These are phyloP conservation scores for Aspidapion aeneum DNA, from an alignment of 2,888 invertebrate species.

Conservation along the genomic window DNA sequence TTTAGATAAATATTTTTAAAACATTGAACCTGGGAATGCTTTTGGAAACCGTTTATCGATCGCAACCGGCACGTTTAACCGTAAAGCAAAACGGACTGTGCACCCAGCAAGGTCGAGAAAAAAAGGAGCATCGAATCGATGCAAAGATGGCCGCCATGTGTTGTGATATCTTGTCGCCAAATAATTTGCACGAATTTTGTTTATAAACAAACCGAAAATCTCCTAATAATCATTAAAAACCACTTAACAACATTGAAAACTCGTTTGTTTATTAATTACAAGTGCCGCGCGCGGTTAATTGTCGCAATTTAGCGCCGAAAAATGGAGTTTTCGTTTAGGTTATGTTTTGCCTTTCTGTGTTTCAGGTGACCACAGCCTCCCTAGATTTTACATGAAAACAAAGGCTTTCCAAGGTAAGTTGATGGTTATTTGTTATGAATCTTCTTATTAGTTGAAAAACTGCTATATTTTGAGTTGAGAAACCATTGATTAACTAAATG, in stretches of 20 bases:
- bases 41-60: too few species aligned
- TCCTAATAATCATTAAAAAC: background rate
- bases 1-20: too few species aligned
- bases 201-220: slow-evolving; percentile 40
- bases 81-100: slow-evolving; percentile 20
- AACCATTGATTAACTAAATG: background rate
- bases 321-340: slow-evolving; percentile 38
- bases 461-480: background rate
- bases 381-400: too few species aligned
- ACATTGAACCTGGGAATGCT: too few species aligned
- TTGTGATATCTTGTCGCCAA: slow-evolving; percentile 43
- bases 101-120: slow-evolving; percentile 37
- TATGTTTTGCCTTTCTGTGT: slow-evolving; percentile 42
- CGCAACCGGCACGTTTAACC: too few species aligned
- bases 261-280: background rate
- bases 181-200: slow-evolving; percentile 46
- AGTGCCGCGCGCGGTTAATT: slow-evolving; percentile 15
- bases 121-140: slow-evolving; percentile 40
- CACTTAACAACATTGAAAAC: background rate
- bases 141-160: slow-evolving; percentile 46
- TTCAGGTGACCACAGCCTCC: slow-evolving; percentile 36
- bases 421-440: too few species aligned
- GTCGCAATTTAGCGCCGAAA: slow-evolving; percentile 24
- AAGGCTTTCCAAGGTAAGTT: too few species aligned
- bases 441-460: too few species aligned